Evolutionary conservation across 2,113 vertebrate genomes (phyloP), one percentile per base, ranked within the genome.

Genomic region (Pedetes capensis): DNA sequence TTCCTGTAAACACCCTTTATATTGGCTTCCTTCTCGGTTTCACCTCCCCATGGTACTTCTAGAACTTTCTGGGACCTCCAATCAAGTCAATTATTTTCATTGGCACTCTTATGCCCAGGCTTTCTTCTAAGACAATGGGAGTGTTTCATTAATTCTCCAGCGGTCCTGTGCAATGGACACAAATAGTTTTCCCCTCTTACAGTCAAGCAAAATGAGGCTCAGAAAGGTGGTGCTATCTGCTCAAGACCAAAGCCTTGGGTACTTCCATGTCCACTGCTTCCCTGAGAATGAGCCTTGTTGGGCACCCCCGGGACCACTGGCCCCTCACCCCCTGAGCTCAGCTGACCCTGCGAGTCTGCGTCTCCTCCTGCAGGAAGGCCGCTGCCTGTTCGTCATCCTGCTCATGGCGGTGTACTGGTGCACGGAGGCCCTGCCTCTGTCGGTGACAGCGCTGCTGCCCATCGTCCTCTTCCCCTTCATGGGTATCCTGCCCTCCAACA

Each of bases 351-450:
- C 42, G 39, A 20, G 44, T 69, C 20, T 11, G 22, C 16, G 0
- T 95, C 71, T 95, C 87, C 53, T n/a, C 90, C 85, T 94, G 42
- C 98, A 99, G 99, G 99, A 99, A 98, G 99, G 99, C 88, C 99
- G 98, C 99, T 99, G 99, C 94, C 98, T 99, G 74, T 99, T 99
- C 1, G 99, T 99, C 97, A 99, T 99, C 96, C 97, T 99, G 92
- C 97, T 99, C 97, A 99, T 99, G 99, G 99, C 99, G 0, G 84
- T 98, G 79, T 99, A 99, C 69, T 99, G 99, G 99, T 99, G 99
- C 98, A 99, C 99, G 0, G 99, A 99, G 97, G 99, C 99, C 0
- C 98, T 99, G 81, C 99, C 99, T 16, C 98, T 99, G 96, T 99
- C 99, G 0, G 99, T 99, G 97, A 99, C 99, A 0, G 99, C 99